Conservation (phyloP, 2,113 vertebrate genomes). For the Hyperopisus bebe region DNA sequence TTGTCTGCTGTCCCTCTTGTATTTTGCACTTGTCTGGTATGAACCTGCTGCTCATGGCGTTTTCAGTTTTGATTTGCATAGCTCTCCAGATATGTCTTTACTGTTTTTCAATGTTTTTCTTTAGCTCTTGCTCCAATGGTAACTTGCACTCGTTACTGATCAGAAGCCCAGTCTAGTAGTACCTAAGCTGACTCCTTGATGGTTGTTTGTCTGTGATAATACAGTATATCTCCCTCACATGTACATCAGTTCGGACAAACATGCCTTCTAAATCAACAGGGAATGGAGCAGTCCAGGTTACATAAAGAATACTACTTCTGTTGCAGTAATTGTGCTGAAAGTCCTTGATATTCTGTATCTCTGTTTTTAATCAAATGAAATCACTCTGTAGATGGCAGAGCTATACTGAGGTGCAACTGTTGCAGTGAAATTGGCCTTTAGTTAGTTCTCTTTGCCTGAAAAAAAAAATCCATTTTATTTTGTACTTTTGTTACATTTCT, state of each 20-base stretch:
- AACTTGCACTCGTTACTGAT: not conserved
- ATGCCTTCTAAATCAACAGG: not conserved
- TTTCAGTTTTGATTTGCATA: not conserved
- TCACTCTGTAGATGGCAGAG: not conserved
- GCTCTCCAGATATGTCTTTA: not conserved
- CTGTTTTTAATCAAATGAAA: not conserved
- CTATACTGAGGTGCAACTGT: not conserved
- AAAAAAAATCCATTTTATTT: not conserved
- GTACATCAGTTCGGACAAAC: not conserved
- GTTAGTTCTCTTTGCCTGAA: not conserved
- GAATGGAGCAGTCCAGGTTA: not conserved
- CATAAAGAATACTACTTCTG: not conserved
- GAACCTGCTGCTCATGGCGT: not conserved
- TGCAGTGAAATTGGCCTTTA: not conserved
- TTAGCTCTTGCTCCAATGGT: not conserved
- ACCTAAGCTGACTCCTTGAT: not conserved
- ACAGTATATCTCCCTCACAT: not conserved
- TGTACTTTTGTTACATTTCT: not conserved
- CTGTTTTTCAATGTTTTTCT: not conserved
- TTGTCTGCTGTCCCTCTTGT: not conserved
- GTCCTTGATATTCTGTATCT: not conserved
- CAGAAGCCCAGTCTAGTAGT: not conserved
- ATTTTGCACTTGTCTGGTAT: not conserved
- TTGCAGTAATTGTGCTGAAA: not conserved
- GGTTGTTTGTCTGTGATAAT: not conserved